phyloP scores from a whole-genome alignment of 2,797 vertebrate genomes.

The Neolamprologus multifasciatus region DNA sequence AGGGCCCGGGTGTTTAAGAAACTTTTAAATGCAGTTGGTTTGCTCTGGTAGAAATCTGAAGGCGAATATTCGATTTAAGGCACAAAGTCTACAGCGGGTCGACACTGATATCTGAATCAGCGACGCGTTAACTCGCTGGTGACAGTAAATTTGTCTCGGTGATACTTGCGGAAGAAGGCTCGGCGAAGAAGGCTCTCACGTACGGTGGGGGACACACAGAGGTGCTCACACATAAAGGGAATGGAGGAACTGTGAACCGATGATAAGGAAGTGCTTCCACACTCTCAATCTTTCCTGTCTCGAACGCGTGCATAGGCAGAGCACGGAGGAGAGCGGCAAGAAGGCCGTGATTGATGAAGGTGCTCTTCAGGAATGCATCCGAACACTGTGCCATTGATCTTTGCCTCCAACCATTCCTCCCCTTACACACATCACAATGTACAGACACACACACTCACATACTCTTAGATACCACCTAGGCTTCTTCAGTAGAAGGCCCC shows the following conservation, averaged over 20 bases:
- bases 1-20: background rate
- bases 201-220: background rate
- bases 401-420: slow-evolving; percentile 32
- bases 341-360: slow-evolving; percentile 68
- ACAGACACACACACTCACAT: background rate
- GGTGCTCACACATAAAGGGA: slow-evolving; percentile 11
- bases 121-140: background rate
- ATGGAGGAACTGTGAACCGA: slow-evolving; percentile 46
- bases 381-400: slow-evolving; percentile 71
- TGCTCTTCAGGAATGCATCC: slow-evolving; percentile 63
- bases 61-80: background rate
- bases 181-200: background rate
- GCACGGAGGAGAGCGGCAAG: background rate
- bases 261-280: slow-evolving; percentile 59
- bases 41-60: background rate
- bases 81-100: background rate
- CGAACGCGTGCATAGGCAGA: background rate
- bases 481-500: slow-evolving; percentile 32
- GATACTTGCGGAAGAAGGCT: background rate
- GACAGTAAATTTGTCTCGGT: background rate
- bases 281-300: slow-evolving; percentile 57
- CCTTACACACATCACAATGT: slow-evolving; percentile 10
- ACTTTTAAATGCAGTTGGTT: background rate
- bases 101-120: background rate
- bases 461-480: background rate